Evolutionary conservation across 2,113 vertebrate genomes (phyloP).

Genomic region (Sturnira hondurensis): DNA sequence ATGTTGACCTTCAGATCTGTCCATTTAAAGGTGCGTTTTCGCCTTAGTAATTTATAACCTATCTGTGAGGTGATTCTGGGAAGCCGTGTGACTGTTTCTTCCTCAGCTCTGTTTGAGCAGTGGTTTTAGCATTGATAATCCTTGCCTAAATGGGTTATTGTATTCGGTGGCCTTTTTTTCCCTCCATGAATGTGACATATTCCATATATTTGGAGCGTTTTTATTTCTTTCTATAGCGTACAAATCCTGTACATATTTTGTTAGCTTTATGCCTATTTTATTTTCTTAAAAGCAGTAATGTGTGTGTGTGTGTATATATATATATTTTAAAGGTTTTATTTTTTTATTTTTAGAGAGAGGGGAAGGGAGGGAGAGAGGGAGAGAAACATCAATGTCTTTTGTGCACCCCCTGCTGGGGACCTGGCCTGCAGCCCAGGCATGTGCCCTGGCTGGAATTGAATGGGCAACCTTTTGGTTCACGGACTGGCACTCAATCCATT

Average conservation of each 20-base stretch:
- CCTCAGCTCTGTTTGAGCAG: neutral
- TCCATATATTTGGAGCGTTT: neutral
- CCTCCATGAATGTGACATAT: neutral
- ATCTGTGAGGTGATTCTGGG: neutral
- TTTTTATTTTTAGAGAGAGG: too few species aligned
- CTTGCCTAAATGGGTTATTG: neutral
- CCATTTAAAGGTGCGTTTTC: neutral
- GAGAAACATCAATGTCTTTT: too few species aligned
- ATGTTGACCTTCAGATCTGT: neutral
- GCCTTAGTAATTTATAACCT: neutral
- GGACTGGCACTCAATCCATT: too few species aligned
- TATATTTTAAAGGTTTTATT: too few species aligned
- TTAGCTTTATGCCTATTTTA: neutral
- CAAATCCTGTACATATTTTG: neutral
- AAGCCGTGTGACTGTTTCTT: neutral
- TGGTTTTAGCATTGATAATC: slow-evolving; percentile 1
- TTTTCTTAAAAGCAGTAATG: neutral
- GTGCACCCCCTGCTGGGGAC: too few species aligned
- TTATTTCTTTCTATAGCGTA: neutral
- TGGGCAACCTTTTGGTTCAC: too few species aligned
- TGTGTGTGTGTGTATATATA: too few species aligned
- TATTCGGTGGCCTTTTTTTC: neutral
- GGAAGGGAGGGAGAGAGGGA: too few species aligned
- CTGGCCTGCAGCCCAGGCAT: too few species aligned
- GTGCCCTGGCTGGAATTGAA: too few species aligned